These are phyloP conservation scores for Menidia menidia DNA, from an alignment of 2,797 vertebrate genomes.

Conservation along the genomic window DNA sequence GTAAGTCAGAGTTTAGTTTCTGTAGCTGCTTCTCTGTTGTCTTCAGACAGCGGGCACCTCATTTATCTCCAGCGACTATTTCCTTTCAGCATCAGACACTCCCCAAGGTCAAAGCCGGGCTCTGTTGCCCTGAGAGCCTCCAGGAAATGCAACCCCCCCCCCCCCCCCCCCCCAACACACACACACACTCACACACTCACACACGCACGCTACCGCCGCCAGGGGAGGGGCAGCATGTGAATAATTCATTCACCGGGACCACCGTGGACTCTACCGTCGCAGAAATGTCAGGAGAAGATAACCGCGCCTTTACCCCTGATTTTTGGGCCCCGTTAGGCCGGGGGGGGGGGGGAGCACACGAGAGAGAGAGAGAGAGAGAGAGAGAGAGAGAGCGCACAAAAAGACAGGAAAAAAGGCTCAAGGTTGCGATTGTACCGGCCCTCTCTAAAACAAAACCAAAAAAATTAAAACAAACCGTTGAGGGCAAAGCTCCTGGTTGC, in stretches of 20 bases:
- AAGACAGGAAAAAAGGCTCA: slow-evolving; percentile 48
- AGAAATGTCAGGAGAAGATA: background rate
- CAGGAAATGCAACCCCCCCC: slow-evolving; percentile 68
- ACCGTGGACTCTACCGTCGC: slow-evolving; percentile 18
- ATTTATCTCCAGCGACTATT: slow-evolving; percentile 44
- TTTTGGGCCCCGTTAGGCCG: too few relatives aligned
- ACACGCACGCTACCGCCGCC: slow-evolving; percentile 22
- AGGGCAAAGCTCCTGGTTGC: slow-evolving; percentile 19
- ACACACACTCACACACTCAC: too few relatives aligned
- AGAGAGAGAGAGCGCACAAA: slow-evolving; percentile 24
- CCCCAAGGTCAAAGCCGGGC: slow-evolving; percentile 61
- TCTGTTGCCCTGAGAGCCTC: slow-evolving; percentile 52
- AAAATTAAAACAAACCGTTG: slow-evolving; percentile 7
- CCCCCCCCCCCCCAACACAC: too few relatives aligned
- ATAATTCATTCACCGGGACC: slow-evolving; percentile 41
- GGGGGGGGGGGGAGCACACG: slow-evolving; percentile 40
- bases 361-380: slow-evolving; percentile 21
- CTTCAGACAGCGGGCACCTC: background rate
- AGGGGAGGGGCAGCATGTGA: slow-evolving; percentile 49
- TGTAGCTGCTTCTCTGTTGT: background rate
- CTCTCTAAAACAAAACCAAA: slow-evolving; percentile 11
- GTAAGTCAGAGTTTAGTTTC: background rate
- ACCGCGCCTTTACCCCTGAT: too few relatives aligned
- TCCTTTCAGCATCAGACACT: slow-evolving; percentile 59
- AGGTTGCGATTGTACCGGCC: slow-evolving; percentile 36